phyloP scores from a whole-genome alignment of 2,797 vertebrate species.

The Peromyscus nudipes region DNA sequence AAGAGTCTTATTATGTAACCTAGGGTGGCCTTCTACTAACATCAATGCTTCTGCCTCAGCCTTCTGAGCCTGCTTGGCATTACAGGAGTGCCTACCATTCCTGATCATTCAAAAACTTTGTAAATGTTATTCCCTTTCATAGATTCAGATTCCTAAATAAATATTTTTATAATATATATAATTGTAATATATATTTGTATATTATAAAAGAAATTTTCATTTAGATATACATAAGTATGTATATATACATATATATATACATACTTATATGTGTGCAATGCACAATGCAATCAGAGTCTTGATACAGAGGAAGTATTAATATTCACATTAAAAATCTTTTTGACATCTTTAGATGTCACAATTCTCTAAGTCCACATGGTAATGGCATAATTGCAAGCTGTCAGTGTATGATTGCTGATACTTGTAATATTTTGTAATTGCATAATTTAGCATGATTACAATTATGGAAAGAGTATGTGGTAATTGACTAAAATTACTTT shows the following conservation, averaged over 20 bases:
- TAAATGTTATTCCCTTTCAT: neutral
- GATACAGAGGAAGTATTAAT: constrained; percentile 42
- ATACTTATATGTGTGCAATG: neutral
- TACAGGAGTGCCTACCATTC: neutral
- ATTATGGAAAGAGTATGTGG: constrained; percentile 70
- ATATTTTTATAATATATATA: neutral
- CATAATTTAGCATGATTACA: constrained; percentile 78
- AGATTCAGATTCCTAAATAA: neutral
- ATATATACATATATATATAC: too few species aligned
- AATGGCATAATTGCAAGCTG: constrained; percentile 80
- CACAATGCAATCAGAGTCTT: neutral
- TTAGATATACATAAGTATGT: neutral
- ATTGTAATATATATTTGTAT: neutral
- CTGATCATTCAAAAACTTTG: neutral
- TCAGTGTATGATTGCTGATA: constrained; percentile 77
- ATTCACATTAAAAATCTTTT: constrained; percentile 63
- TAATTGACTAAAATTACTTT: constrained; percentile 76
- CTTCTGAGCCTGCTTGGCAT: neutral
- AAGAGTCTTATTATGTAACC: neutral
- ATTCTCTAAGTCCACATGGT: constrained; percentile 70
- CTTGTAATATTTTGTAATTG: constrained; percentile 80
- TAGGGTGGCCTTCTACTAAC: neutral
- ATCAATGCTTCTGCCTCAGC: neutral
- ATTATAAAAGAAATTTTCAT: neutral
- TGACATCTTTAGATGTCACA: constrained; percentile 60